These are phyloP conservation scores for Ctenopoma multispine DNA, from an alignment of 2,797 vertebrate genomes.

Conservation along the genomic window DNA sequence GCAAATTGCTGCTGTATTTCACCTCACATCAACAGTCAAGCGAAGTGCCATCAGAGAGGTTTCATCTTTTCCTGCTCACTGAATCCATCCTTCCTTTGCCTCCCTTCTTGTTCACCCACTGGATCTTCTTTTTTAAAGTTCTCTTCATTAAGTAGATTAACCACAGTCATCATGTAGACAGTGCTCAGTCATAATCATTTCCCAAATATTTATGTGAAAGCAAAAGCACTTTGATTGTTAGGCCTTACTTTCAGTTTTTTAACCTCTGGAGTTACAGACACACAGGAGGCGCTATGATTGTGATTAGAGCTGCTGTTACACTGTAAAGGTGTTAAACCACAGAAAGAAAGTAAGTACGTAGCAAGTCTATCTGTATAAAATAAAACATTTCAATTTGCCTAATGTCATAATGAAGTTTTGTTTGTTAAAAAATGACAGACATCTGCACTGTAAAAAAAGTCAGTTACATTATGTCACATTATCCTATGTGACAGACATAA, in stretches of 20 bases:
- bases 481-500: no score
- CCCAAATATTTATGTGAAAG: not conserved
- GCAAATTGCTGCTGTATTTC: not conserved
- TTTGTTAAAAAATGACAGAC: not conserved
- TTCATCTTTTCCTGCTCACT: conserved; percentile 6
- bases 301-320: not conserved
- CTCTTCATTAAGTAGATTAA: not conserved
- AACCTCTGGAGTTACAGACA: not conserved
- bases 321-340: not conserved
- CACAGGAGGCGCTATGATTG: not conserved
- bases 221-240: not conserved
- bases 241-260: not conserved
- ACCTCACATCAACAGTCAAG: conserved; percentile 1
- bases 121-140: not conserved
- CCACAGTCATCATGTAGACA: not conserved
- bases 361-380: not conserved
- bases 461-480: no score
- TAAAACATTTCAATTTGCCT: not conserved
- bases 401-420: not conserved
- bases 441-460: no score
- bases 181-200: not conserved
- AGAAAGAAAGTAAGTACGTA: not conserved
- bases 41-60: conserved; percentile 3
- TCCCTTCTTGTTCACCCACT: not conserved
- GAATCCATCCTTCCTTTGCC: not conserved